phyloP scores from a whole-genome alignment of 2,888 invertebrate species.

The Nebria brevicollis region DNA sequence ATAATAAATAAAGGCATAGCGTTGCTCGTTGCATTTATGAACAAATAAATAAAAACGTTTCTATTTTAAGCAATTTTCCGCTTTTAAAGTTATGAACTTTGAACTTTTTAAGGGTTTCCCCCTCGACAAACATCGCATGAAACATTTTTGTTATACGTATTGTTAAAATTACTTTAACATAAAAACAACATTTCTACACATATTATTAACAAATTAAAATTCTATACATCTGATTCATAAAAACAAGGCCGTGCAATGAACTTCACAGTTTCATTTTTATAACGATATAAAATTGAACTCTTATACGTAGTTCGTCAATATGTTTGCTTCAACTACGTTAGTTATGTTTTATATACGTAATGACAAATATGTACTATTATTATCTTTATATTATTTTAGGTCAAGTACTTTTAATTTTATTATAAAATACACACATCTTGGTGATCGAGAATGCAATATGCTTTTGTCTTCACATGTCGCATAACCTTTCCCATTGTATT shows the following conservation, averaged over 20 bases:
- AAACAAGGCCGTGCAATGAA: background rate
- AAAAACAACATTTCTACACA: too few relatives aligned
- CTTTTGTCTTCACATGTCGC: constrained; percentile 26
- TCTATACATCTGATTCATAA: background rate
- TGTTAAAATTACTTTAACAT: too few relatives aligned
- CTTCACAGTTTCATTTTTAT: too few relatives aligned
- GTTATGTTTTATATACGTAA: too few relatives aligned
- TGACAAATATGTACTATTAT: background rate
- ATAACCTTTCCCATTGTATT: constrained; percentile 42
- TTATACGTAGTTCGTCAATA: background rate
- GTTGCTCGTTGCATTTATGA: background rate
- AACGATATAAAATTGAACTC: background rate
- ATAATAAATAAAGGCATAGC: background rate
- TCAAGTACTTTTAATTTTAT: background rate
- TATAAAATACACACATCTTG: background rate
- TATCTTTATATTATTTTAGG: background rate
- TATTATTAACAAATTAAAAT: background rate
- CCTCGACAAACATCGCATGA: too few relatives aligned
- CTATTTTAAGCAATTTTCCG: background rate
- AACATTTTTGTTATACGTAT: too few relatives aligned
- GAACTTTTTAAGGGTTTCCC: background rate
- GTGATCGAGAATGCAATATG: background rate
- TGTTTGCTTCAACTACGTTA: background rate
- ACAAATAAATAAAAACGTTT: background rate
- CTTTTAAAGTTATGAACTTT: background rate